Percentiles rank a stretch among this genome's conserved stretches.
Evolutionary conservation across 2,888 invertebrate genomes (phyloP).

Genomic region (Alsophila aescularia): DNA sequence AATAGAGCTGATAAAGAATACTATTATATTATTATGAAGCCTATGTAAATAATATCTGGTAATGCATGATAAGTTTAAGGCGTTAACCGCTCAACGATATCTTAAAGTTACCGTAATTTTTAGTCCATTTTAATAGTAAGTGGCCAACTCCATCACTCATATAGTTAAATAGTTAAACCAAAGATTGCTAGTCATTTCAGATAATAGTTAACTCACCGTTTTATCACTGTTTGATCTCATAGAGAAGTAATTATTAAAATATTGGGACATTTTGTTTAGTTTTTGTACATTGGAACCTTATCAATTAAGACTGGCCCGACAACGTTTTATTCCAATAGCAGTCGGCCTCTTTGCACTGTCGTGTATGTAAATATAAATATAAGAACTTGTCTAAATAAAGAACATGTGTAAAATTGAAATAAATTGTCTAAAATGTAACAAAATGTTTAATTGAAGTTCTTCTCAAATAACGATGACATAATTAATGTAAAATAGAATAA

Average conservation of each 20-base stretch:
- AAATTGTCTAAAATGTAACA: conserved; percentile 80
- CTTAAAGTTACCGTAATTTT: conserved; percentile 55
- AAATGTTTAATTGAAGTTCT: conserved; percentile 35
- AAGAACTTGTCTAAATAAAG: conserved; percentile 75
- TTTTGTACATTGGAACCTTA: conserved; percentile 63
- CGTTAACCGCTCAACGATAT: conserved; percentile 80
- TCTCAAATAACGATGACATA: not conserved
- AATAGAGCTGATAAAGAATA: conserved; percentile 49
- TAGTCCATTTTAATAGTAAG: conserved; percentile 32
- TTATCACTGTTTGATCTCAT: conserved; percentile 44
- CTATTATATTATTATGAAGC: conserved; percentile 48
- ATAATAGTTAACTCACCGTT: conserved; percentile 30
- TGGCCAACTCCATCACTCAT: conserved; percentile 14
- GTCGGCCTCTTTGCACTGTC: conserved; percentile 74
- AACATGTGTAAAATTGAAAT: conserved; percentile 84
- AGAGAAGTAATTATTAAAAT: conserved; percentile 51
- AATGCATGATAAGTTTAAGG: conserved; percentile 75
- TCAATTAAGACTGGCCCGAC: conserved; percentile 65
- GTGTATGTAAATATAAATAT: conserved; percentile 73
- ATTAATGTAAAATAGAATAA: not conserved
- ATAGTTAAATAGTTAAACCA: conserved; percentile 40
- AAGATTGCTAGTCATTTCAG: conserved; percentile 53
- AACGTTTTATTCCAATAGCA: conserved; percentile 45
- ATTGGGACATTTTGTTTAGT: conserved; percentile 50
- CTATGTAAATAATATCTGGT: conserved; percentile 70